phyloP scores from a whole-genome alignment of 2,113 vertebrate genomes.

The Hippocampus barbouri region DNA sequence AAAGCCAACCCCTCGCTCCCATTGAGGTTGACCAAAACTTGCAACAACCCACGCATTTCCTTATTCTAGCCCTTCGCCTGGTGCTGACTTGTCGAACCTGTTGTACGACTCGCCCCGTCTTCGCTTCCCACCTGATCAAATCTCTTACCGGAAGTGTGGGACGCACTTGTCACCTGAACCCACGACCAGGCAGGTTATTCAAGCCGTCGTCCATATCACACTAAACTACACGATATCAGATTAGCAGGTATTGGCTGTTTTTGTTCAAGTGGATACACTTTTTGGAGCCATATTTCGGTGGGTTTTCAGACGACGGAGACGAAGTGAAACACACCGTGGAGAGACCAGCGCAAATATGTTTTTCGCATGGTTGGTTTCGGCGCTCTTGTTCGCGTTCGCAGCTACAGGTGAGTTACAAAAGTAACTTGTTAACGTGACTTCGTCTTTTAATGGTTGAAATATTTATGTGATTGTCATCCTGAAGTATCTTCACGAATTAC shows the following conservation, averaged over 20 bases:
- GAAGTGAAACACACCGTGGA: background rate
- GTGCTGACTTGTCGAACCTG: constrained; percentile 17
- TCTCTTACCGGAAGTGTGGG: constrained; percentile 39
- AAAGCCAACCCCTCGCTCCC: background rate
- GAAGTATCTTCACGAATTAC: background rate
- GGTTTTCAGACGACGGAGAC: background rate
- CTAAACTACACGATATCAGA: background rate
- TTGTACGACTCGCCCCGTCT: constrained; percentile 10
- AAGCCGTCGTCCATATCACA: background rate
- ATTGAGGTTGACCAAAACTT: background rate
- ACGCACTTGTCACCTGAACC: constrained; percentile 17
- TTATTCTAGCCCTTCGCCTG: background rate
- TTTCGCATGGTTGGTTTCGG: constrained; percentile 31
- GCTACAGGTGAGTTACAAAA: constrained; percentile 56
- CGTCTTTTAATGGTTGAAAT: background rate
- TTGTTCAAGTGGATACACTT: background rate
- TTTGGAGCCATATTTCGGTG: background rate
- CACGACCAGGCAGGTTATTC: constrained; percentile 13
- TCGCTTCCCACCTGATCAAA: constrained; percentile 13
- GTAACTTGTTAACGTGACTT: background rate
- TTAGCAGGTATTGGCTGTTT: background rate
- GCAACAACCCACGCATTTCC: background rate
- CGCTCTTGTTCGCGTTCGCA: constrained; percentile 45
- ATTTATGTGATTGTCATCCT: background rate
- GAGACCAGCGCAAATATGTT: constrained; percentile 45